Base-by-base conservation (phyloP, 2,113 vertebrate genomes). In the Saguinus midas region DNA sequence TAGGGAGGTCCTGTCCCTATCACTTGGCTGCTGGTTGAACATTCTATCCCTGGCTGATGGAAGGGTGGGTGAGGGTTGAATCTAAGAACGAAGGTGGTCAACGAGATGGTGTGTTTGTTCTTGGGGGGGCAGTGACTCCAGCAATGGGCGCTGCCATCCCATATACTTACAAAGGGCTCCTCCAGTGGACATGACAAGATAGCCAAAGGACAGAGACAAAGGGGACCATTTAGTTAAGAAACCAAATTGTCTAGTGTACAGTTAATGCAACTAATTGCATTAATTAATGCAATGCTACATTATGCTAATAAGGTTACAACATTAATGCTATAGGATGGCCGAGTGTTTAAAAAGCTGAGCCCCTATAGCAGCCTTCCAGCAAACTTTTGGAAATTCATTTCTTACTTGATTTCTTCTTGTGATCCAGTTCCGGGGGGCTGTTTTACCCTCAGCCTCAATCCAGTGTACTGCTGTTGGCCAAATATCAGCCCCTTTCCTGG, bases 1-100 rank as follows among this genome's bases (percentile, higher is more conserved):
- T 1, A 3, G 1, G n/a, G 35, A 50, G 23, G 57, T 35, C 35
- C 48, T 97, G 91, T 70, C 96, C 96, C 29, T 97, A 97, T 89
- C 64, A 83, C 97, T 94, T 94, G 97, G 94, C 96, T 98, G 83
- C 97, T 96, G 82, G 93, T 93, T 57, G 81, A 97, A 90, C 94
- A 88, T 96, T 93, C 92, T 95, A 84, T 90, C 87, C 92, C 84
- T 94, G 79, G 82, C 97, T 84, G 95, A 64, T 90, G 66, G 79
- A 5, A 81, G 97, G 73, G 82, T 96, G 96, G 82, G 91, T 11
- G 23, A 58, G 5, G 29, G 16, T 2, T 37, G 27, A 32, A 13
- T 6, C 64, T 68, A 8, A 40, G 48, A 57, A 82, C 2, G 45
- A 35, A 90, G 76, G 80, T 18, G 9, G n/a, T n/a, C 27, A 61